phyloP scores from a whole-genome alignment of 2,797 vertebrate genomes.

The Alouatta caraya region DNA sequence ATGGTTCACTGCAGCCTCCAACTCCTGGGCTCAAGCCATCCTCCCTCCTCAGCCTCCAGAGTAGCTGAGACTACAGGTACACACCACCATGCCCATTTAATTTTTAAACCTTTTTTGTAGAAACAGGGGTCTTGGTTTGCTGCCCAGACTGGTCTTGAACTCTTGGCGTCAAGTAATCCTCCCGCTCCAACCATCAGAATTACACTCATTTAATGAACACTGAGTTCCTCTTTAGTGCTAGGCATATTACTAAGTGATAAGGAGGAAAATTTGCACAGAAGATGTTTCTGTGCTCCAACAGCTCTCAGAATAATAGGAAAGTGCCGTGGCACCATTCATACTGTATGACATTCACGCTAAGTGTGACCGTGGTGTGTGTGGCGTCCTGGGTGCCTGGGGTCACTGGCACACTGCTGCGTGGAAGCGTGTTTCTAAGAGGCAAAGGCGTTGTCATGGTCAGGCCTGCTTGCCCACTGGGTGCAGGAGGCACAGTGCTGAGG shows the following conservation, averaged over 20 bases:
- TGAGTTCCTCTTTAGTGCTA: not conserved
- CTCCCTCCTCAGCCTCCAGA: no score
- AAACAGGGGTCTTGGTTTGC: not conserved
- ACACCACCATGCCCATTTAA: no score
- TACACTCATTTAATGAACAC: not conserved
- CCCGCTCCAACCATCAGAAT: not conserved
- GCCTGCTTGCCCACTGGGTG: no score
- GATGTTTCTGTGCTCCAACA: not conserved
- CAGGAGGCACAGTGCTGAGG: not conserved
- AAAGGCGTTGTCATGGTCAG: not conserved
- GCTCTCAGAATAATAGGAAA: fast-evolving
- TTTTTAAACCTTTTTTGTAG: not conserved
- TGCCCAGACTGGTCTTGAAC: not conserved
- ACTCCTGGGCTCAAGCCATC: no score
- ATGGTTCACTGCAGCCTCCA: no score
- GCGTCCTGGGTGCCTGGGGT: not conserved
- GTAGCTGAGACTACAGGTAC: no score
- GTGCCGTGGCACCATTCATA: fast-evolving
- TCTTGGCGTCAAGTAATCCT: not conserved
- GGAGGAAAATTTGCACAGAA: not conserved
- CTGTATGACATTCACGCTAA: no score
- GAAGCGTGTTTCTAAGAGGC: not conserved
- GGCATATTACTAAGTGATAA: not conserved
- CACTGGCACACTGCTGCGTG: fast-evolving
- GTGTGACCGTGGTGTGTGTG: no score